Evolutionary conservation across 92 coral and sea anemone genomes (phyloP).

Genomic region (Pocillopora meandrina): DNA sequence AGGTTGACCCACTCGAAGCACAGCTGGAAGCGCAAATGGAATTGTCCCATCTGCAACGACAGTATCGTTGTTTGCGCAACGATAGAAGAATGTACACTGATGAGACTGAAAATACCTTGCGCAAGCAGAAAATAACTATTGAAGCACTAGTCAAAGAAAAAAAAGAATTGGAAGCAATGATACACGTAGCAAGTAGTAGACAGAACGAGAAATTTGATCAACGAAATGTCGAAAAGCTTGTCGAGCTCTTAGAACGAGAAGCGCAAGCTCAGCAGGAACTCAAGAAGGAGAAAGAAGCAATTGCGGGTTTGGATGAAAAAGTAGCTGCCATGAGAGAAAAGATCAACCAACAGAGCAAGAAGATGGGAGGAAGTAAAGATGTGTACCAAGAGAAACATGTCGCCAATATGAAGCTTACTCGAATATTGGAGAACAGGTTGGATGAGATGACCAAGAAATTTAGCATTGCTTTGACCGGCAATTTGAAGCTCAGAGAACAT

Average conservation of each 20-base stretch:
- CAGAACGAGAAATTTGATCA: conserved; percentile 69
- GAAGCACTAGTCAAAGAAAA: conserved; percentile 77
- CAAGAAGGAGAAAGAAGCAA: conserved; percentile 50
- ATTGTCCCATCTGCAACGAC: conserved; percentile 76
- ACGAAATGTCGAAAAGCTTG: conserved; percentile 66
- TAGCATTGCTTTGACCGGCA: conserved; percentile 75
- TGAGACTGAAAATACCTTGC: conserved; percentile 83
- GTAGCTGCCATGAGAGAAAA: conserved; percentile 60
- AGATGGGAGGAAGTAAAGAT: conserved; percentile 65
- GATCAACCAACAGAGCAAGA: conserved; percentile 59
- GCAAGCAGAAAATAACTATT: conserved; percentile 79
- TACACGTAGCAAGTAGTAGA: conserved; percentile 70
- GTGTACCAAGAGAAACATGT: conserved; percentile 57
- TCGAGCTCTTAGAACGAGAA: conserved; percentile 73
- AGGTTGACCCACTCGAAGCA: conserved; percentile 79
- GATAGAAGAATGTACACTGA: conserved; percentile 83
- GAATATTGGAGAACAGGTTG: conserved; percentile 85
- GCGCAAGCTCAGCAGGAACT: conserved; percentile 54
- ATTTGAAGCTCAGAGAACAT: conserved; percentile 64
- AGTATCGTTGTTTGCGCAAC: conserved; percentile 83
- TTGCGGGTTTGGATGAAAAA: conserved; percentile 55
- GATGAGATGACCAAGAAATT: conserved; percentile 88
- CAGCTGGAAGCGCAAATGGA: conserved; percentile 91
- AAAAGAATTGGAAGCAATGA: conserved; percentile 65
- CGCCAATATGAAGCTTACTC: conserved; percentile 74